Percentiles rank a stretch among this genome's conserved stretches.
These are phyloP conservation scores for Liolophura sinensis DNA, from an alignment of 1,140 invertebrate species.

Conservation along the genomic window DNA sequence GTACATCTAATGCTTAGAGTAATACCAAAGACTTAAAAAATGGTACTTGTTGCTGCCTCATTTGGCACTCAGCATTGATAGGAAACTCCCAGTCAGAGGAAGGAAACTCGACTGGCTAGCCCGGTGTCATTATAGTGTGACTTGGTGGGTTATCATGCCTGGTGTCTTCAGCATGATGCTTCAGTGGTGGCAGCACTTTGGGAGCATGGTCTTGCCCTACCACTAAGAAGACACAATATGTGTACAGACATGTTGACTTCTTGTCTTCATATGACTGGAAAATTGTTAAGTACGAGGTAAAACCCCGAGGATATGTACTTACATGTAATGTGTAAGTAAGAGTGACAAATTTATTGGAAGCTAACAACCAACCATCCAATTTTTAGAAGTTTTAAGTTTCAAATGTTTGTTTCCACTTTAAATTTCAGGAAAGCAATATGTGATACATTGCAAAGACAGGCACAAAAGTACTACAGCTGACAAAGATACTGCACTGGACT, in stretches of 20 bases:
- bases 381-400: background rate
- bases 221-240: too few relatives aligned
- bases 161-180: too few relatives aligned
- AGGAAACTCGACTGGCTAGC: too few relatives aligned
- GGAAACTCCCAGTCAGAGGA: too few relatives aligned
- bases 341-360: background rate
- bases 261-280: background rate
- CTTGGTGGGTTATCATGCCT: too few relatives aligned
- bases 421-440: slow-evolving; percentile 49
- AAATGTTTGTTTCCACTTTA: slow-evolving; percentile 10
- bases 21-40: too few relatives aligned
- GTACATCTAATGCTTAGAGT: too few relatives aligned
- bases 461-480: slow-evolving; percentile 59
- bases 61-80: too few relatives aligned
- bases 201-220: too few relatives aligned
- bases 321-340: background rate
- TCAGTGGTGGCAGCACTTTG: too few relatives aligned
- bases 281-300: background rate
- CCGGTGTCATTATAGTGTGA: too few relatives aligned
- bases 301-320: background rate
- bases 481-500: background rate
- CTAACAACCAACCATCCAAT: background rate
- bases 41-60: too few relatives aligned
- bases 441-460: slow-evolving; percentile 61
- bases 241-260: background rate